A percentile compares a stretch with the other conserved stretches of the same genome.
Evolutionary conservation across 1,140 invertebrate species (phyloP).

Genomic region (Melitaea cinxia): DNA sequence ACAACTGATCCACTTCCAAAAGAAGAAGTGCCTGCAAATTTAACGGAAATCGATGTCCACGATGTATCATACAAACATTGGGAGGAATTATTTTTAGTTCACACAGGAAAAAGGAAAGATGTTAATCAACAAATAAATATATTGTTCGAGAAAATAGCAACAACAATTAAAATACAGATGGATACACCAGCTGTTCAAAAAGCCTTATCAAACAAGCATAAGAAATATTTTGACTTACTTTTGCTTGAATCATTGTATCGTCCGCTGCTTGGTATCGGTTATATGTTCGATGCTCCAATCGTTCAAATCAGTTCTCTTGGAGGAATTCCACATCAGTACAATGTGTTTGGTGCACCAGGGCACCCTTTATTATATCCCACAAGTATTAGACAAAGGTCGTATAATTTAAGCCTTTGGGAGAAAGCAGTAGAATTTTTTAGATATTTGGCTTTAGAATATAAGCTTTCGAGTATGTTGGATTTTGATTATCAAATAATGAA

Average conservation of each 20-base stretch:
- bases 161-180: slow-evolving; percentile 20
- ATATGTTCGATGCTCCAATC: slow-evolving; percentile 64
- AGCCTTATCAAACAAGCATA: slow-evolving; percentile 17
- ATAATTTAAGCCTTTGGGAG: slow-evolving; percentile 44
- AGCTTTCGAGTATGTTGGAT: slow-evolving; percentile 8
- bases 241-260: slow-evolving; percentile 26
- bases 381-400: slow-evolving; percentile 8
- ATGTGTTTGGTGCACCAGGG: slow-evolving; percentile 63
- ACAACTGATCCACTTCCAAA: slow-evolving; percentile 54
- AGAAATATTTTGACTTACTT: slow-evolving; percentile 32
- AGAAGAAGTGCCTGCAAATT: slow-evolving; percentile 39
- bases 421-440: slow-evolving; percentile 46
- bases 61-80: slow-evolving; percentile 47
- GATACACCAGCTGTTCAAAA: slow-evolving; percentile 18
- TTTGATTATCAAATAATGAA: slow-evolving; percentile 33
- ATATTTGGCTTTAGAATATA: slow-evolving; percentile 13
- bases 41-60: slow-evolving; percentile 56
- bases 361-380: slow-evolving; percentile 47
- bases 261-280: slow-evolving; percentile 47
- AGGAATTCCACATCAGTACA: slow-evolving; percentile 29
- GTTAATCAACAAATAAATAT: slow-evolving; percentile 11
- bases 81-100: slow-evolving; percentile 31
- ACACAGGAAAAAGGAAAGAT: slow-evolving; percentile 21
- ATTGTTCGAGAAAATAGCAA: slow-evolving; percentile 22
- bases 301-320: slow-evolving; percentile 59